phyloP scores from a whole-genome alignment of 2,113 vertebrate species.

The Pseudorhombus dupliciocellatus region DNA sequence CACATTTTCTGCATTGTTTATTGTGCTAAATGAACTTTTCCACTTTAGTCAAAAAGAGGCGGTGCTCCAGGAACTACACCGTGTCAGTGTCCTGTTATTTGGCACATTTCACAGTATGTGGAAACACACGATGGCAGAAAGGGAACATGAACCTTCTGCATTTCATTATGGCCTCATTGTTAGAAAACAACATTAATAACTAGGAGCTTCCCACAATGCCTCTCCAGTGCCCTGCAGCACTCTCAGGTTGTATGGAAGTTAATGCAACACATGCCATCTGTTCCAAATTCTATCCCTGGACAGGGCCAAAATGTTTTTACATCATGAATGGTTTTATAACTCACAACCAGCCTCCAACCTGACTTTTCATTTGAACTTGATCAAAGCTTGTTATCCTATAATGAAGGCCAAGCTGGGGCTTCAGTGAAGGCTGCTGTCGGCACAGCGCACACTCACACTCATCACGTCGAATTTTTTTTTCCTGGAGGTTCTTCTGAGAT shows the following conservation, averaged over 20 bases:
- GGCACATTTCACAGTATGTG: no score
- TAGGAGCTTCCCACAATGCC: not conserved
- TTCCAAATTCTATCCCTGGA: no score
- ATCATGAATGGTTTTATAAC: not conserved
- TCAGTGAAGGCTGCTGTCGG: not conserved
- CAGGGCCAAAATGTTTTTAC: not conserved
- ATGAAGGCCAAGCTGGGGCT: not conserved
- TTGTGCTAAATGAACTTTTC: no score
- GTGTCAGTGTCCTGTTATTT: no score
- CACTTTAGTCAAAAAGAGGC: no score
- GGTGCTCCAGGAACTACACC: no score
- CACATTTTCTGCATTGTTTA: no score
- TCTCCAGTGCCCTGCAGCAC: not conserved
- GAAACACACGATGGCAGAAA: no score
- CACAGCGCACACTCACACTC: not conserved
- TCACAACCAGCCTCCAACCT: not conserved
- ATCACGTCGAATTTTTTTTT: not conserved
- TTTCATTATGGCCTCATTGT: not conserved
- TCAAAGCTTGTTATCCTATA: conserved; percentile 1
- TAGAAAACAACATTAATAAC: not conserved
- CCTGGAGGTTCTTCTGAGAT: not conserved
- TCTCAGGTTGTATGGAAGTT: not conserved
- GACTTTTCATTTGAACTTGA: not conserved
- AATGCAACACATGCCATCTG: not conserved
- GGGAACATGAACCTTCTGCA: not conserved